Conservation (phyloP, 1,140 invertebrate genomes). For the Psix sp. region DNA sequence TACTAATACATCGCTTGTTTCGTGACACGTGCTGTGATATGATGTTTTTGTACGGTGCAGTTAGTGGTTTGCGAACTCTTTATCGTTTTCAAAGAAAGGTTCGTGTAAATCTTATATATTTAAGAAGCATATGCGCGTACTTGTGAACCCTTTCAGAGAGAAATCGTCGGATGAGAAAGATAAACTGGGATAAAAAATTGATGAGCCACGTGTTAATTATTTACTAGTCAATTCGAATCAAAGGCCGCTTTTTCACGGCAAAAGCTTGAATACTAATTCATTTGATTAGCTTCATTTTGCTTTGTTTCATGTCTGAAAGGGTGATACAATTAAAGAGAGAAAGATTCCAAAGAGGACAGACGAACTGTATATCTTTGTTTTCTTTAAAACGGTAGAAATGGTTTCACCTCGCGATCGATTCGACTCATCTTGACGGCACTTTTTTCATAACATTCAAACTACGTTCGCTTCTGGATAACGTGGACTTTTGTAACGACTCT, state of each 20-base stretch:
- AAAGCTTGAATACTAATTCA: conserved; percentile 14
- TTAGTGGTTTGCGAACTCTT: conserved; percentile 36
- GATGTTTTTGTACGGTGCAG: conserved; percentile 56
- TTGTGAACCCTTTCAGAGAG: conserved; percentile 28
- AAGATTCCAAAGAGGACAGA: neutral
- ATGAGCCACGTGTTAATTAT: conserved; percentile 8
- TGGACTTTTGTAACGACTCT: conserved; percentile 18
- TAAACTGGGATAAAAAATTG: conserved; percentile 9
- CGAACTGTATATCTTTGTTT: conserved; percentile 20
- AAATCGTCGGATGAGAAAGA: too few species aligned
- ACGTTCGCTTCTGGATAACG: conserved; percentile 20
- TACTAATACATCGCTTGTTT: conserved; percentile 57
- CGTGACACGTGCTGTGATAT: conserved; percentile 59
- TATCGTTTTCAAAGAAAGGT: conserved; percentile 36
- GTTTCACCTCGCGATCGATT: conserved; percentile 16
- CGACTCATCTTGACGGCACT: conserved; percentile 25
- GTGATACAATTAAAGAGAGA: conserved; percentile 15
- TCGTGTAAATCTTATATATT: conserved; percentile 29
- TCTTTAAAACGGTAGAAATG: conserved; percentile 7
- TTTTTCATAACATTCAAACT: conserved; percentile 30
- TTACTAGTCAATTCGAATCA: conserved; percentile 48
- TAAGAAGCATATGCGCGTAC: conserved; percentile 33
- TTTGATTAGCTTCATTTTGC: conserved; percentile 18
- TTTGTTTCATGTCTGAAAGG: conserved; percentile 27
- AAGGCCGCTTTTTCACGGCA: conserved; percentile 28